Evolutionary conservation across 92 coral and sea anemone genomes (phyloP).

Genomic region (Blastomussa wellsi): DNA sequence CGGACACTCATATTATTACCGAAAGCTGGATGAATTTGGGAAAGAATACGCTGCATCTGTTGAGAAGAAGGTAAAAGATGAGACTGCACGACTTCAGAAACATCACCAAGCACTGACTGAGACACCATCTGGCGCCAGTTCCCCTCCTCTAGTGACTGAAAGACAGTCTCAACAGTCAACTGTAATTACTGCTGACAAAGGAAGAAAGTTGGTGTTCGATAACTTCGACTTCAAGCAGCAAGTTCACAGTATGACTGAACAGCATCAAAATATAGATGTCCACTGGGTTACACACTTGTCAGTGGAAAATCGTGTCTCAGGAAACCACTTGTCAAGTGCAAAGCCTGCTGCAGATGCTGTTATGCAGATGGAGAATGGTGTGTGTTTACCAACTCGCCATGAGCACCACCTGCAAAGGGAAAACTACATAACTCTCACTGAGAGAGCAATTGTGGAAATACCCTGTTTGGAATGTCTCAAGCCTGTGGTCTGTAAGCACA

Average conservation of each 20-base stretch:
- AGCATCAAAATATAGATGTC: conserved; percentile 59
- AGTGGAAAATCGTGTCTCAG: conserved; percentile 63
- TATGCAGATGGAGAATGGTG: conserved; percentile 59
- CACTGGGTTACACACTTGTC: conserved; percentile 63
- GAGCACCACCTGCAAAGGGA: conserved; percentile 61
- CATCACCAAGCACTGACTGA: neutral
- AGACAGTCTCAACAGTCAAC: conserved; percentile 6
- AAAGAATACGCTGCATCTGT: conserved; percentile 37
- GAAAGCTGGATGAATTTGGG: conserved; percentile 57
- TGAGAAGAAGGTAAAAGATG: conserved; percentile 34
- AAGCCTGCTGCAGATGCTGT: conserved; percentile 38
- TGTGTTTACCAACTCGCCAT: conserved; percentile 47
- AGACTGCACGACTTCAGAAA: conserved; percentile 35
- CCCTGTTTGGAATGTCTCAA: conserved; percentile 51
- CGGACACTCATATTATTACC: conserved; percentile 45
- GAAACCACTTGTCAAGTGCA: conserved; percentile 44
- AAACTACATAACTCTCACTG: conserved; percentile 47
- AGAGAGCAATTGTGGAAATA: conserved; percentile 55
- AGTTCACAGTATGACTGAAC: conserved; percentile 62
- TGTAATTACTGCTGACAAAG: conserved; percentile 38
- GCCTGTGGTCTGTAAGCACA: conserved; percentile 44
- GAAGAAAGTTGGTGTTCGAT: conserved; percentile 68
- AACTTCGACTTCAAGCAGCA: conserved; percentile 65
- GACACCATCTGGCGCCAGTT: neutral
- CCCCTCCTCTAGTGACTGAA: neutral